These are phyloP conservation scores for Procavia capensis DNA, from an alignment of 2,113 vertebrate genomes.

Conservation along the genomic window DNA sequence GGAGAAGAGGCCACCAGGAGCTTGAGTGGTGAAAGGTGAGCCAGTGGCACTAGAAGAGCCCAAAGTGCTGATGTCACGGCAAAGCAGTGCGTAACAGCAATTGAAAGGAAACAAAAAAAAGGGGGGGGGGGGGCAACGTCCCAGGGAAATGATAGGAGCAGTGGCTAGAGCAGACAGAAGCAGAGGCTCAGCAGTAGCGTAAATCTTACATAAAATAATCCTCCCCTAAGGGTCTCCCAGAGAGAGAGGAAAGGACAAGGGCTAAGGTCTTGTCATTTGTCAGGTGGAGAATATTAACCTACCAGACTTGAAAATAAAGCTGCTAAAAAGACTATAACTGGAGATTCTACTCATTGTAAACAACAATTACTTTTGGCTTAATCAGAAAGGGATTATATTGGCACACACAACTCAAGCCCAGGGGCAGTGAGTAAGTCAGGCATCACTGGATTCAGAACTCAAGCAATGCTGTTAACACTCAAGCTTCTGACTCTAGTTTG, in stretches of 20 bases:
- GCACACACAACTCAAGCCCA: neutral
- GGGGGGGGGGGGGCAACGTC: neutral
- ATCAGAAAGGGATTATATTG: neutral
- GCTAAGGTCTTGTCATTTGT: neutral
- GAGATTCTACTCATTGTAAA: neutral
- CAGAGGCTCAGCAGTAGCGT: neutral
- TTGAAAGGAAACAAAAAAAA: accelerated
- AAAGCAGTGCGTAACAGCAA: neutral
- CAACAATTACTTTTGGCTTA: neutral
- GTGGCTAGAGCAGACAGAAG: neutral
- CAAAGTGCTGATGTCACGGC: neutral
- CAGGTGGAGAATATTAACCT: neutral
- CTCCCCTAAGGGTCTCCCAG: neutral
- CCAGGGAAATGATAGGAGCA: neutral
- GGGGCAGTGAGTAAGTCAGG: too few relatives aligned
- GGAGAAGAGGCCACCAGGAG: neutral
- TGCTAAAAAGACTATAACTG: neutral
- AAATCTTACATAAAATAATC: neutral
- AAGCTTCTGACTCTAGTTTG: neutral
- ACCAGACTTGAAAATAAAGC: neutral
- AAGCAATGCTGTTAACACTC: neutral
- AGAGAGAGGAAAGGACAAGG: neutral
- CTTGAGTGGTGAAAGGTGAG: neutral
- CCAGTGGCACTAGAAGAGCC: neutral
- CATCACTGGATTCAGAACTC: neutral